These are phyloP conservation scores for Lepus europaeus DNA, from an alignment of 2,113 vertebrate genomes.

Conservation along the genomic window DNA sequence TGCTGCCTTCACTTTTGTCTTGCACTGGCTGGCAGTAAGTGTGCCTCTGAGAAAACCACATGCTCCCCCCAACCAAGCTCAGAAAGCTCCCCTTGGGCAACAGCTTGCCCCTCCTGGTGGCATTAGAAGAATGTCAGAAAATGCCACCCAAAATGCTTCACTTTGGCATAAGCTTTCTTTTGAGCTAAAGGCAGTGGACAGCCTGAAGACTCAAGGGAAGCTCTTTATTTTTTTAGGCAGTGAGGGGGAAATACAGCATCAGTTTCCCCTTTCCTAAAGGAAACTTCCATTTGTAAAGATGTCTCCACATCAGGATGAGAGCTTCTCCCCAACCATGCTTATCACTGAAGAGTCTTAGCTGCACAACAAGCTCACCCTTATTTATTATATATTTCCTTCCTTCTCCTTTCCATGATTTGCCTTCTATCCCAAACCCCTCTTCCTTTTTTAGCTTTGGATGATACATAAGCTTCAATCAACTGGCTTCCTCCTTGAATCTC, in stretches of 20 bases:
- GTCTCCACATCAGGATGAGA: background rate
- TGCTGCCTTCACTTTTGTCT: background rate
- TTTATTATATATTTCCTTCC: background rate
- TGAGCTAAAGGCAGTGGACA: background rate
- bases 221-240: background rate
- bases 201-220: background rate
- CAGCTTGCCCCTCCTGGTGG: background rate
- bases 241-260: background rate
- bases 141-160: background rate
- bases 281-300: slow-evolving; percentile 10
- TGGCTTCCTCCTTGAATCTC: background rate
- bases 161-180: background rate
- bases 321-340: background rate
- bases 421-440: background rate
- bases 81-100: background rate
- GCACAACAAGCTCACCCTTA: no score
- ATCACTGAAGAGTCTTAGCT: background rate
- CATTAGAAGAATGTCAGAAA: background rate
- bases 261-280: background rate
- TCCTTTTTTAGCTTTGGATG: background rate
- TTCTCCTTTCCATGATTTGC: background rate
- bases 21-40: background rate
- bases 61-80: background rate
- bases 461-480: background rate
- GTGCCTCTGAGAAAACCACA: background rate